phyloP scores from a whole-genome alignment of 2,888 invertebrate genomes.

The Agapostemon virescens region DNA sequence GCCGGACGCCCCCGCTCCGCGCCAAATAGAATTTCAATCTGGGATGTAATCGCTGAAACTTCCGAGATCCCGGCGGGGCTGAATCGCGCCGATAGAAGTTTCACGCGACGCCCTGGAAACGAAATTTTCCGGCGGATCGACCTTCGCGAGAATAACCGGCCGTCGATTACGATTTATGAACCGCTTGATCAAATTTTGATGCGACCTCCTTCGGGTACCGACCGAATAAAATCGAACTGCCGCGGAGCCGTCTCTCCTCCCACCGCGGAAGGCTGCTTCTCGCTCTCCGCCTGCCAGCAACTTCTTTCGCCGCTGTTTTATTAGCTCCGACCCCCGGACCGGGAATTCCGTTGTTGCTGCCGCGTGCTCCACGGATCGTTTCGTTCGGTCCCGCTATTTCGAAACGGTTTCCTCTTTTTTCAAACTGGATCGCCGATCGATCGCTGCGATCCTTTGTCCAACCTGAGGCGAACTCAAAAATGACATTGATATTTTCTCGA shows the following conservation, averaged over 20 bases:
- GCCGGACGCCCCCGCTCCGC: conserved; percentile 27
- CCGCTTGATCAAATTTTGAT: conserved; percentile 49
- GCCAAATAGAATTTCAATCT: conserved; percentile 61
- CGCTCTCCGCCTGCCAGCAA: not conserved
- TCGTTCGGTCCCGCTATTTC: not conserved
- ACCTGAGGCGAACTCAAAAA: not conserved
- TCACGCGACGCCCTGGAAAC: conserved; percentile 38
- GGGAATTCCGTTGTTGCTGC: not conserved
- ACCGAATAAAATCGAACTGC: conserved; percentile 9
- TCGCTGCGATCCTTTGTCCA: not conserved
- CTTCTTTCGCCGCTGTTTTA: conserved; percentile 4
- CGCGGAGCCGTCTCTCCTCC: not conserved
- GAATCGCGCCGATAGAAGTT: conserved; percentile 52
- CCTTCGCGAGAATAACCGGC: conserved; percentile 20
- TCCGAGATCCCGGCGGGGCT: conserved; percentile 43
- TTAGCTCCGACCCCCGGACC: not conserved
- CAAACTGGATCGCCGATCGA: not conserved
- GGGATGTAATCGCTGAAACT: conserved; percentile 59
- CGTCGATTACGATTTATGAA: conserved; percentile 55
- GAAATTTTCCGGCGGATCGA: conserved; percentile 45
- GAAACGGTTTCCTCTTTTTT: not conserved
- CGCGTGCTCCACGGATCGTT: not conserved
- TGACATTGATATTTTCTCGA: too few relatives aligned
- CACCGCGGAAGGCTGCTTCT: not conserved
- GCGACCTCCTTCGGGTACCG: not conserved